Base-by-base conservation (phyloP, 1,140 invertebrate species). In the Bradysia coprophila region DNA sequence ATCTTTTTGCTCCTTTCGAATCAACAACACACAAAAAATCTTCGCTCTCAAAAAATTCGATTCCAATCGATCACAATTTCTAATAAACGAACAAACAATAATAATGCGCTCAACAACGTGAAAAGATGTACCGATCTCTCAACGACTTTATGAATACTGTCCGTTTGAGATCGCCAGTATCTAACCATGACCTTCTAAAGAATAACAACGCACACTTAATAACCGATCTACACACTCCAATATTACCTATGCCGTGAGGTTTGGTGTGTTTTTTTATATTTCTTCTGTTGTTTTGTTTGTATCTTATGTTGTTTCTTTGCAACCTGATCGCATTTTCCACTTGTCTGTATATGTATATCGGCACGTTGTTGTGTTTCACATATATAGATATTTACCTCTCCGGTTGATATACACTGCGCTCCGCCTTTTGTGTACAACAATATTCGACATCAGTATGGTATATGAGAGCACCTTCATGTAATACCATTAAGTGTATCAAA, bases 101-200 rank as follows among this genome's bases (percentile, higher is more conserved):
- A 6, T 36, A 38, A 19, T 18, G 18, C 3, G 4, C n/a, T 4
- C 18, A 38, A 18, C 21, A 13, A 21, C 13, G 10, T 16, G 37
- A 40, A 38, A 40, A 44, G 43, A 44, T 40, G 43, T 49, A 48
- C 49, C 49, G 52, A 53, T 55, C 54, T 48, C 44, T 55, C 49
- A 33, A 55, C 45, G 47, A 50, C 42, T 50, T 45, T 51, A 55
- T 46, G 48, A 50, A 48, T 51, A 54, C 53, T 55, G 52, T 37
- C 46, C 45, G 51, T 47, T n/a, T 49, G 51, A 48, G 52, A 55
- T 52, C 38, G 51, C 45, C 49, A 45, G 44, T 48, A 50, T 44
- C 45, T 47, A 53, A 46, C 53, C 53, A 55, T 55, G 53, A 55
- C 53, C 53, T 55, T 55, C 53, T 52, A 46, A 21, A 6, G 39